Percentiles rank a stretch among this genome's conserved stretches.
Evolutionary conservation across 1,140 invertebrate genomes (phyloP).

Genomic region (Atta colombica): DNA sequence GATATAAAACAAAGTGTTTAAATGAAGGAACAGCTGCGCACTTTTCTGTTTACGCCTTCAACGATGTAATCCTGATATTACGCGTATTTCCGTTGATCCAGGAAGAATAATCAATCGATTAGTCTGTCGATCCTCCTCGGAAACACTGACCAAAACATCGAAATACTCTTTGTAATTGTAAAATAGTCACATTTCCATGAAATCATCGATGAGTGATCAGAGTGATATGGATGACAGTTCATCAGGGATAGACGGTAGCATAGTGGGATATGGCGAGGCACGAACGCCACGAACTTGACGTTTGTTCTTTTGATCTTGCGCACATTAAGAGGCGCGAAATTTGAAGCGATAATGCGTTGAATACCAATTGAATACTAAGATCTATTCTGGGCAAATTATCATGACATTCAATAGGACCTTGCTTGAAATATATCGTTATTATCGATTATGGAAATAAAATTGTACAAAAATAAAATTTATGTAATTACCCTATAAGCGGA

Average conservation of each 20-base stretch:
- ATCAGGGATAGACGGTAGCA: not conserved
- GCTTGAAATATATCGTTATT: not conserved
- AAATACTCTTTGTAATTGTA: constrained; percentile 19
- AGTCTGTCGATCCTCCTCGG: not conserved
- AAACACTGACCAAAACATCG: constrained; percentile 11
- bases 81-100: not conserved
- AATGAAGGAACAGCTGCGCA: constrained; percentile 3
- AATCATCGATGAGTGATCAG: not conserved
- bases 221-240: constrained; percentile 16
- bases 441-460: not conserved
- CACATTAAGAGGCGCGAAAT: constrained; percentile 3
- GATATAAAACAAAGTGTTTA: not conserved
- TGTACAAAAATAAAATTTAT: not conserved
- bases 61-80: not conserved
- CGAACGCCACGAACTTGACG: not conserved
- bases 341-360: not conserved
- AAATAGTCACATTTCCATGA: constrained; percentile 17
- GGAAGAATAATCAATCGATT: constrained; percentile 12
- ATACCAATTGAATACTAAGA: not conserved
- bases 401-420: no score
- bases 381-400: no score
- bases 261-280: not conserved
- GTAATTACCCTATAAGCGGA: no score
- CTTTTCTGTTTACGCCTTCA: constrained; percentile 15
- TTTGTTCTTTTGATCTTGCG: not conserved